Percentiles rank a stretch among this genome's conserved stretches.
Conservation (phyloP, 2,797 vertebrate species). For the Hozukius guyotensis region DNA sequence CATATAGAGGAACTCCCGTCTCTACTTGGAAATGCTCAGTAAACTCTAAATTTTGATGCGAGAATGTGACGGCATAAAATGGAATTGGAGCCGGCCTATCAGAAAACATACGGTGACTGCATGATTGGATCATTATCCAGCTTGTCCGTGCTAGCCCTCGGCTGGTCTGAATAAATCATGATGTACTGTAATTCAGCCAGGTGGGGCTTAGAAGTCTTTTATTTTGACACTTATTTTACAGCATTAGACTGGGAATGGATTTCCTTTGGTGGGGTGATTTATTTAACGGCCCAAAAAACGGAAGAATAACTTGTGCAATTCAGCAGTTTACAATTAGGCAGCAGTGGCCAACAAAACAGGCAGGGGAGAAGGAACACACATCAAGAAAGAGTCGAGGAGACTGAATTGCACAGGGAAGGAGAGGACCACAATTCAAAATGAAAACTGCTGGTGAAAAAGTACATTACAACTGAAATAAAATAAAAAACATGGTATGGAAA, state of each 20-base stretch:
- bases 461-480: too few relatives aligned
- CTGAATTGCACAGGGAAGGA: background rate
- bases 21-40: slow-evolving; percentile 57
- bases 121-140: slow-evolving; percentile 40
- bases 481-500: background rate
- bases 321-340: background rate
- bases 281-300: background rate
- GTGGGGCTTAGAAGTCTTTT: background rate
- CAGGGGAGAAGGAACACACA: background rate
- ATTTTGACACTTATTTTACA: background rate
- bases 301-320: background rate
- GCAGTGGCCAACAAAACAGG: background rate
- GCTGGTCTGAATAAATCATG: slow-evolving; percentile 30
- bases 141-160: background rate
- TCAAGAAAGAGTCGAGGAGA: background rate
- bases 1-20: slow-evolving; percentile 37
- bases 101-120: slow-evolving; percentile 20
- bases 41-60: slow-evolving; percentile 54
- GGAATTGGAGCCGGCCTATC: background rate
- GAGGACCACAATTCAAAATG: too few relatives aligned
- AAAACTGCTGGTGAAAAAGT: too few relatives aligned
- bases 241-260: background rate
- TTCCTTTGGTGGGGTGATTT: background rate
- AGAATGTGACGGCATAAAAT: slow-evolving; percentile 31
- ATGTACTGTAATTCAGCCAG: slow-evolving; percentile 1